Evolutionary conservation across 2,888 invertebrate species (phyloP).

Genomic region (Nomada fucata): DNA sequence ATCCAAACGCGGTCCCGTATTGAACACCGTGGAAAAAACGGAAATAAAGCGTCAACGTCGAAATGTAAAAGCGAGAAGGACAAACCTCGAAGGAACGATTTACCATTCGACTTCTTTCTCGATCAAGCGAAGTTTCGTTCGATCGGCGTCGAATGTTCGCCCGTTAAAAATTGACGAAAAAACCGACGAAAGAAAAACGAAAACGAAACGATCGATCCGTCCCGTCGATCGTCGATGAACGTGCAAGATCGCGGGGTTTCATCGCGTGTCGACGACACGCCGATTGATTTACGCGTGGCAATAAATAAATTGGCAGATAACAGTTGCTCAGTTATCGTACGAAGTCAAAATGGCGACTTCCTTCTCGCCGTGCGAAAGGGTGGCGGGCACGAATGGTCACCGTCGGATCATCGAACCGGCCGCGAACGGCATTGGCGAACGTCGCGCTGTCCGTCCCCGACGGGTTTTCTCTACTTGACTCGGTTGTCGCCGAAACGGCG

Average conservation of each 20-base stretch:
- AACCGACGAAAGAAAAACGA: background rate
- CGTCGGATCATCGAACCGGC: constrained; percentile 55
- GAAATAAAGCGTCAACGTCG: background rate
- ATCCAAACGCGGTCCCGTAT: background rate
- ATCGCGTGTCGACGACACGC: constrained; percentile 53
- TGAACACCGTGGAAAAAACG: background rate
- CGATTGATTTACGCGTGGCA: constrained; percentile 69
- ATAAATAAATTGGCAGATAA: constrained; percentile 75
- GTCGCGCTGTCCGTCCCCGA: background rate
- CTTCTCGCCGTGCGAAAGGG: constrained; percentile 66
- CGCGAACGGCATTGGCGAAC: constrained; percentile 32
- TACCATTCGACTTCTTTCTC: too few relatives aligned
- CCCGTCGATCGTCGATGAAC: background rate
- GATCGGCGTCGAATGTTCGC: background rate
- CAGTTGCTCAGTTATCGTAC: constrained; percentile 69
- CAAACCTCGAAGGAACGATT: too few relatives aligned
- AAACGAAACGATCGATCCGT: background rate
- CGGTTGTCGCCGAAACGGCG: background rate
- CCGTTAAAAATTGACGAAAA: background rate
- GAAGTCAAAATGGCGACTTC: constrained; percentile 75
- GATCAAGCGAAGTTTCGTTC: too few relatives aligned
- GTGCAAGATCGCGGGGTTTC: constrained; percentile 24
- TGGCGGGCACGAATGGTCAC: constrained; percentile 55
- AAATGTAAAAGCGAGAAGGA: too few relatives aligned
- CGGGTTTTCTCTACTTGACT: too few relatives aligned